A percentile compares a stretch with the other conserved stretches of the same genome.
Conservation (phyloP, 2,888 invertebrate genomes). For the Smittia sp. region DNA sequence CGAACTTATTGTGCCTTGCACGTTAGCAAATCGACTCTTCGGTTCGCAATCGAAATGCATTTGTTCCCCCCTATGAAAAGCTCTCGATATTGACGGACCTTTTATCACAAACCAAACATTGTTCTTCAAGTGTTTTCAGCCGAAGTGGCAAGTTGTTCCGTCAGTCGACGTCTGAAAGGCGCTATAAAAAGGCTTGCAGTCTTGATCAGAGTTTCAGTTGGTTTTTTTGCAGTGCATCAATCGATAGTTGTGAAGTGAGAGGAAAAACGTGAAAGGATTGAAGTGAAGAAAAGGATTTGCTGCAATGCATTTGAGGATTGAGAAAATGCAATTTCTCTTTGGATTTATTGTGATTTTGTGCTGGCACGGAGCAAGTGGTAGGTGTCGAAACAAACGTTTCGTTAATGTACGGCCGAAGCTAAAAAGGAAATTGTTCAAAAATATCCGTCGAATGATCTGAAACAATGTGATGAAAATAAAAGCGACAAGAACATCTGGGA, state of each 20-base stretch:
- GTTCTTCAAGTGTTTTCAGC: background rate
- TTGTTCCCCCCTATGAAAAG: background rate
- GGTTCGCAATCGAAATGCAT: background rate
- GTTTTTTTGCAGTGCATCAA: background rate
- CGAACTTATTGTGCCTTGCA: background rate
- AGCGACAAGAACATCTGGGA: too few relatives aligned
- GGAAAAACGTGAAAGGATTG: background rate
- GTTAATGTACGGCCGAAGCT: too few relatives aligned
- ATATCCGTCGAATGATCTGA: too few relatives aligned
- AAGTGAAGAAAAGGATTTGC: background rate
- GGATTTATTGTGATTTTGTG: background rate
- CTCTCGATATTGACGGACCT: background rate
- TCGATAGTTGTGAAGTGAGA: background rate
- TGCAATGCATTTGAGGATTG: background rate
- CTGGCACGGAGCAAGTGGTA: too few relatives aligned
- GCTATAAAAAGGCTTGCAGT: background rate
- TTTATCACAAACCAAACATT: constrained; percentile 8
- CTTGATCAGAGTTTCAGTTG: background rate
- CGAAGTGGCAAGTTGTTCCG: background rate
- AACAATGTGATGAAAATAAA: too few relatives aligned
- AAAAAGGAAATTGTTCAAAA: too few relatives aligned
- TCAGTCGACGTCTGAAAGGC: background rate
- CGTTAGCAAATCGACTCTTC: background rate
- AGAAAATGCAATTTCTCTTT: background rate
- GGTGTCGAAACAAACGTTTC: too few relatives aligned